Evolutionary conservation across 2,113 vertebrate genomes (phyloP), one percentile per base, ranked within the genome.

Genomic region (Bagarius yarrelli): DNA sequence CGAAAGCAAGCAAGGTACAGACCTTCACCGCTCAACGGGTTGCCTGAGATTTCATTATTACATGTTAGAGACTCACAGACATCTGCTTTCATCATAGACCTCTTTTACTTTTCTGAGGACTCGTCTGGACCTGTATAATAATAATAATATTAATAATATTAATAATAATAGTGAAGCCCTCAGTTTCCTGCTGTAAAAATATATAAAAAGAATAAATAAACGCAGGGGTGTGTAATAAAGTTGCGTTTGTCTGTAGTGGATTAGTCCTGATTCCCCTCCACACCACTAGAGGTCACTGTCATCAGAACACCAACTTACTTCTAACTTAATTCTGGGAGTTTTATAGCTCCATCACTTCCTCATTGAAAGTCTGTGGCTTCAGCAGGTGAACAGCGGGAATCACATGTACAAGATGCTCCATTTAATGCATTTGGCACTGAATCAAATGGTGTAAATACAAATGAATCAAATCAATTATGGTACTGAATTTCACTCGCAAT

Each of bases 1-100:
- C 40, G 5, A 47, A 40, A 47, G n/a, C n/a, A 80, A 80, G 63
- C 71, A 73, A 79, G 52, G 36, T n/a, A 34, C 36, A 32, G 66
- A 40, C 57, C 74, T 71, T 47, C 57, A 57, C 64, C 23, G n/a
- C 2, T 27, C 55, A 25, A 53, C 40, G 56, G 52, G 23, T 13
- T 44, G 67, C 34, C 59, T 57, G 60, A 59, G n/a, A 56, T 15
- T 80, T 59, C 56, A 50, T 71, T 9, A 25, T 18, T 0, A 25
- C 16, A 47, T 5, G n/a, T n/a, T 16, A 25, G 19, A 66, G 18
- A 34, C 18, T 34, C 19, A n/a, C 13, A 14, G 34, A 13, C 11
- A 2, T 8, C 64, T 6, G 34, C 34, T n/a, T 27, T 63, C 27
- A 5, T 32, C 64, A 23, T 67, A 5, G 3, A 15, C 36, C 21